Percentiles rank a stretch among this genome's conserved stretches.
phyloP scores from a whole-genome alignment of 2,113 vertebrate species.

The Atherinomorus stipes region DNA sequence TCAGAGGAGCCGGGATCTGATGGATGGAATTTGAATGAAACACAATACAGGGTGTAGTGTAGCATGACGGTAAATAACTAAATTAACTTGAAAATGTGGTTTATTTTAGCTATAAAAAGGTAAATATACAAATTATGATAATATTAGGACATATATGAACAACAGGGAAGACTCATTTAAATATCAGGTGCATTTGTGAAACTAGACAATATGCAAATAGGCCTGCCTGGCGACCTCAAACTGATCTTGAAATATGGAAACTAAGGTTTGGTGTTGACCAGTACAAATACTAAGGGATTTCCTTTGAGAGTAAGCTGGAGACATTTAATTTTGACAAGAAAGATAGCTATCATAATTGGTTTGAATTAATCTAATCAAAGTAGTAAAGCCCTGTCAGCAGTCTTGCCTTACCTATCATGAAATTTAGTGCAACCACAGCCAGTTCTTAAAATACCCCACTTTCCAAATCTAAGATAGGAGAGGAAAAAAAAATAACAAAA shows the following conservation, averaged over 20 bases:
- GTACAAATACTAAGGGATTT: background rate
- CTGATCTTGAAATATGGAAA: background rate
- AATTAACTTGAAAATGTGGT: conserved; percentile 1
- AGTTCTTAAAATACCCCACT: background rate
- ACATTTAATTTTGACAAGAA: background rate
- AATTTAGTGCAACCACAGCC: background rate
- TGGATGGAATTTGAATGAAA: conserved; percentile 38
- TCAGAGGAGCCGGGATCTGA: conserved; percentile 28
- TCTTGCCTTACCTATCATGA: background rate
- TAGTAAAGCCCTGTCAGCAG: background rate
- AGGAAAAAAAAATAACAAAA: background rate
- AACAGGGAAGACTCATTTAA: background rate
- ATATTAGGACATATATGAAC: background rate
- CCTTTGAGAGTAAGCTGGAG: background rate
- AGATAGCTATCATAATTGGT: conserved; percentile 12
- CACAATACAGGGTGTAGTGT: conserved; percentile 7
- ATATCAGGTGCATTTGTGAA: background rate
- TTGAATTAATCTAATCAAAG: conserved; percentile 1
- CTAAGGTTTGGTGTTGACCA: background rate
- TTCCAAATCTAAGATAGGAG: background rate
- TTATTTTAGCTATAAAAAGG: background rate
- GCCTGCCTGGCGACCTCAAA: background rate
- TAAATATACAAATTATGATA: background rate
- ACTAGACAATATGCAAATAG: background rate
- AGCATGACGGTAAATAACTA: conserved; percentile 6